Percentiles rank a stretch among this genome's conserved stretches.
phyloP scores from a whole-genome alignment of 2,888 invertebrate genomes.

The Tipula vernalis region DNA sequence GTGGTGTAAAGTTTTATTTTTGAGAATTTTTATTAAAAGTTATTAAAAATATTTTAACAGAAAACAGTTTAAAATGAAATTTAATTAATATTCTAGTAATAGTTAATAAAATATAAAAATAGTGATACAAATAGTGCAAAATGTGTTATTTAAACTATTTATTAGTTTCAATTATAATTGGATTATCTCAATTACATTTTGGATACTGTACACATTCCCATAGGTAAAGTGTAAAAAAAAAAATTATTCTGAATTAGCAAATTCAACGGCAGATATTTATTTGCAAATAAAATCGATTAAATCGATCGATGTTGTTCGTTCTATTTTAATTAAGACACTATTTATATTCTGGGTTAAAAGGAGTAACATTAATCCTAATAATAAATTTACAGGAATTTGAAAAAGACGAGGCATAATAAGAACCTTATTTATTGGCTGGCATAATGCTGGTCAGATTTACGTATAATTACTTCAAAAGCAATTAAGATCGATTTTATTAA shows the following conservation, averaged over 20 bases:
- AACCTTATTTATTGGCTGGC: too few species aligned
- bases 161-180: neutral
- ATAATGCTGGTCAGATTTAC: too few species aligned
- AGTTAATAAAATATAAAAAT: neutral
- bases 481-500: too few species aligned
- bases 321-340: too few species aligned
- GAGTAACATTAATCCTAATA: too few species aligned
- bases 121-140: neutral
- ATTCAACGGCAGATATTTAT: neutral
- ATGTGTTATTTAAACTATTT: neutral
- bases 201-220: slow-evolving; percentile 8
- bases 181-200: neutral
- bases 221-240: neutral
- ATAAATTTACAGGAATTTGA: too few species aligned
- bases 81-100: neutral
- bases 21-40: too few species aligned
- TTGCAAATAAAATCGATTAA: neutral
- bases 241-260: neutral
- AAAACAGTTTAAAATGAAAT: neutral
- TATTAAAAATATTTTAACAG: neutral
- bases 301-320: neutral
- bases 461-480: too few species aligned
- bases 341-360: too few species aligned
- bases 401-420: too few species aligned
- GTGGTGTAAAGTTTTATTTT: too few species aligned